Percentiles rank a stretch among this genome's conserved stretches.
phyloP scores from a whole-genome alignment of 2,113 vertebrate species.

The Ctenodactylus gundi region DNA sequence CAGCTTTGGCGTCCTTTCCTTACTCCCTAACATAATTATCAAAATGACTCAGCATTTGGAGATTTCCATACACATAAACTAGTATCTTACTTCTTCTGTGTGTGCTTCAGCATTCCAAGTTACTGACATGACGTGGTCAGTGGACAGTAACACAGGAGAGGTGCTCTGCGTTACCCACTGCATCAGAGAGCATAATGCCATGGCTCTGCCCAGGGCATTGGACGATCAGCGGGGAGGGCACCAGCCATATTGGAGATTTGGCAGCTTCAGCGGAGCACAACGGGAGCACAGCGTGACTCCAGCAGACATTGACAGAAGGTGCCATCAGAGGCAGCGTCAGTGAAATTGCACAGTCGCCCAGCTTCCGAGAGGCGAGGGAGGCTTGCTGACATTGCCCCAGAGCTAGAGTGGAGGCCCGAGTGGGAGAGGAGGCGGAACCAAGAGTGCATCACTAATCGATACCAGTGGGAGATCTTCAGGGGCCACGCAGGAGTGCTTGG shows the following conservation, averaged over 20 bases:
- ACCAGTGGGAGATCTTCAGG: background rate
- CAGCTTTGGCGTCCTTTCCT: background rate
- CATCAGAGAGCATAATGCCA: background rate
- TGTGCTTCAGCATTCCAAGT: background rate
- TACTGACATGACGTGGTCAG: background rate
- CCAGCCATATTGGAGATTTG: background rate
- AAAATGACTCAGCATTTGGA: background rate
- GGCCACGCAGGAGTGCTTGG: background rate
- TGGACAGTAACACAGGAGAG: background rate
- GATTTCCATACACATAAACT: background rate
- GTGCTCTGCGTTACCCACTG: background rate
- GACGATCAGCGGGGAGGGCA: background rate
- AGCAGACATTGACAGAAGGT: background rate
- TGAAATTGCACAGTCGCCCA: background rate
- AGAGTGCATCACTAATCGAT: too few relatives aligned
- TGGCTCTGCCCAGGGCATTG: background rate
- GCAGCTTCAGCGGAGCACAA: background rate
- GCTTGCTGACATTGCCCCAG: background rate
- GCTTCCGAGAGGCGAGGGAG: background rate
- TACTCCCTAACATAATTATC: background rate
- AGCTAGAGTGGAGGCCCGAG: background rate
- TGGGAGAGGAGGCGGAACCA: accelerated
- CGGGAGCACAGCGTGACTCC: slow-evolving; percentile 5
- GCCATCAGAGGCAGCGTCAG: background rate
- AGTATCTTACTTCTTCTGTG: background rate